Evolutionary conservation across 2,797 vertebrate species (phyloP).

Genomic region (Gymnoscopelus microlampas): DNA sequence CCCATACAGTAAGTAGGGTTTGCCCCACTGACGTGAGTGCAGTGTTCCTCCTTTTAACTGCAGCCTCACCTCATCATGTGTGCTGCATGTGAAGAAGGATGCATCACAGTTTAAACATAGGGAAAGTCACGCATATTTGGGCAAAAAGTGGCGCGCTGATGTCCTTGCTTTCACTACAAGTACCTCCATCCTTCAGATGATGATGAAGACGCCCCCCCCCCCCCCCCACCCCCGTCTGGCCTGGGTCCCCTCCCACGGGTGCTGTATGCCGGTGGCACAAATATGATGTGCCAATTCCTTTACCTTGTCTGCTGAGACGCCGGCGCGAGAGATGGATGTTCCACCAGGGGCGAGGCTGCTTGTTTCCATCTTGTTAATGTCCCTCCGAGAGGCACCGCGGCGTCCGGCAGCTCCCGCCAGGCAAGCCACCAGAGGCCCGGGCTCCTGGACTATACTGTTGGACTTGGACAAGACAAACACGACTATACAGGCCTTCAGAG

Average conservation of each 20-base stretch:
- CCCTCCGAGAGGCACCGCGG: slow-evolving; percentile 45
- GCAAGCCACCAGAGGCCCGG: slow-evolving; percentile 52
- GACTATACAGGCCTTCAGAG: slow-evolving; percentile 55
- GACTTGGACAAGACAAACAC: slow-evolving; percentile 69
- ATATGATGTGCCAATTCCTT: slow-evolving; percentile 60
- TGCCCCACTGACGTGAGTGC: no score
- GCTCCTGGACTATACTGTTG: slow-evolving; percentile 32
- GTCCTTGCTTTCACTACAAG: slow-evolving; percentile 21
- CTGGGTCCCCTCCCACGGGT: slow-evolving; percentile 36
- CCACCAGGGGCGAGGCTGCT: slow-evolving; percentile 45
- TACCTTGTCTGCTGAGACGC: slow-evolving; percentile 61
- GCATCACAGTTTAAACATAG: slow-evolving; percentile 5
- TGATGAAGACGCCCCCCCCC: slow-evolving; percentile 43
- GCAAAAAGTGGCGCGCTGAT: not conserved
- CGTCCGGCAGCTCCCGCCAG: slow-evolving; percentile 27
- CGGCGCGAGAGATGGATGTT: slow-evolving; percentile 57
- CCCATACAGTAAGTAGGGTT: no score
- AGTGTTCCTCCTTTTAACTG: no score
- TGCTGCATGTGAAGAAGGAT: slow-evolving; percentile 7
- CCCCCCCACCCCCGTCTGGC: slow-evolving; percentile 43
- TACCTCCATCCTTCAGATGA: slow-evolving; percentile 49
- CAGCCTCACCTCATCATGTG: no score
- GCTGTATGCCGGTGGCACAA: slow-evolving; percentile 54
- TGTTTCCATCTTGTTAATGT: slow-evolving; percentile 74
- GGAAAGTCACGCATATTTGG: slow-evolving; percentile 10